phyloP scores from a whole-genome alignment of 2,888 invertebrate species.

The Drosophila tripunctata region DNA sequence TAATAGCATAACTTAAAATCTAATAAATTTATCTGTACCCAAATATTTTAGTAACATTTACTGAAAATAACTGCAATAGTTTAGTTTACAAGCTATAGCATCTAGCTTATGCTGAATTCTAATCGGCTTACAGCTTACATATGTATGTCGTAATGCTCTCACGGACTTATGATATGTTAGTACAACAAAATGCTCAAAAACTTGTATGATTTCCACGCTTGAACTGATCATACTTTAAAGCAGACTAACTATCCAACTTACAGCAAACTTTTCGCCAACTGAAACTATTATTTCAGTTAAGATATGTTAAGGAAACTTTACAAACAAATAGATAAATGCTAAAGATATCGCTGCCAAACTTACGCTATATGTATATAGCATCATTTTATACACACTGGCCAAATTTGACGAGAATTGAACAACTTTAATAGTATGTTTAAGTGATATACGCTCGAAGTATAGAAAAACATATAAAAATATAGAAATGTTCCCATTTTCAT shows the following conservation, averaged over 20 bases:
- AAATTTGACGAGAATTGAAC: not conserved
- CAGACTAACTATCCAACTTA: not conserved
- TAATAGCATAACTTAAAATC: not conserved
- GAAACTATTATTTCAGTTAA: too few relatives aligned
- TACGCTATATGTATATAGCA: too few relatives aligned
- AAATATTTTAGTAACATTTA: not conserved
- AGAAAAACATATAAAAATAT: not conserved
- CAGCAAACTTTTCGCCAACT: too few relatives aligned
- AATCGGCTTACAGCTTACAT: constrained; percentile 22
- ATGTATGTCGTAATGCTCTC: constrained; percentile 7
- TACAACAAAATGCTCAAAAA: constrained; percentile 5
- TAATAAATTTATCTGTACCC: not conserved
- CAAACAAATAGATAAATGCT: too few relatives aligned
- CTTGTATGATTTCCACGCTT: constrained; percentile 25
- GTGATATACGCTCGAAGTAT: not conserved
- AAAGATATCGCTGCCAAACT: too few relatives aligned
- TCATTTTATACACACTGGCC: too few relatives aligned
- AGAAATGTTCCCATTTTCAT: constrained; percentile 1
- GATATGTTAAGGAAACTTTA: too few relatives aligned
- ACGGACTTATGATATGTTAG: constrained; percentile 1
- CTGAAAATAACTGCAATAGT: not conserved
- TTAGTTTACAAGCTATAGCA: constrained; percentile 17
- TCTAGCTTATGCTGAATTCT: constrained; percentile 10
- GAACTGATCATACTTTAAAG: not conserved
- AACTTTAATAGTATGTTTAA: not conserved